Evolutionary conservation across 2,797 vertebrate species (phyloP).

Genomic region (Argya squamiceps): DNA sequence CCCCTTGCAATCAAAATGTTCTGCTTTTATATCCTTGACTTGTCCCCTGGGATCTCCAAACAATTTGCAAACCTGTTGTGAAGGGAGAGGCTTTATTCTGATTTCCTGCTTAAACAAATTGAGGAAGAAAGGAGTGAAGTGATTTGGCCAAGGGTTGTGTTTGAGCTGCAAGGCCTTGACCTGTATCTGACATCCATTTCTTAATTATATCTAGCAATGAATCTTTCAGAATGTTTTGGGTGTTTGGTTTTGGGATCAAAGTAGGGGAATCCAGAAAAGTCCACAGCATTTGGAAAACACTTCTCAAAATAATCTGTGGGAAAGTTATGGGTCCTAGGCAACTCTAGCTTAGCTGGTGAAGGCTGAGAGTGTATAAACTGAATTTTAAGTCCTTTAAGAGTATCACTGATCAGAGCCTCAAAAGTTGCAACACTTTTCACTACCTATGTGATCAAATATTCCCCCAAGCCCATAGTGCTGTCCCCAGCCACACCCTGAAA

Average conservation of each 20-base stretch:
- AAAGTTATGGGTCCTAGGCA: background rate
- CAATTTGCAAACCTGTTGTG: background rate
- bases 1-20: background rate
- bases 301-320: background rate
- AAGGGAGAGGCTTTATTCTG: background rate
- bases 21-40: background rate
- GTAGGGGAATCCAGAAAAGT: background rate
- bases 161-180: background rate
- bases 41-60: background rate
- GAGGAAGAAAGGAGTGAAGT: background rate
- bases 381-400: background rate
- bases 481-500: background rate
- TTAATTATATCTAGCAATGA: background rate
- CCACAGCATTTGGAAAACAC: background rate
- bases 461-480: background rate
- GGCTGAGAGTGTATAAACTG: background rate
- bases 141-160: background rate
- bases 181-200: background rate
- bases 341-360: background rate
- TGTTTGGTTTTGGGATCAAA: background rate
- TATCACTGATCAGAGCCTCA: background rate
- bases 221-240: background rate
- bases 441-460: background rate
- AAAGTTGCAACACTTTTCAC: background rate
- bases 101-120: background rate